Evolutionary conservation across 2,797 vertebrate genomes (phyloP).

Genomic region (Siniperca scherzeri): DNA sequence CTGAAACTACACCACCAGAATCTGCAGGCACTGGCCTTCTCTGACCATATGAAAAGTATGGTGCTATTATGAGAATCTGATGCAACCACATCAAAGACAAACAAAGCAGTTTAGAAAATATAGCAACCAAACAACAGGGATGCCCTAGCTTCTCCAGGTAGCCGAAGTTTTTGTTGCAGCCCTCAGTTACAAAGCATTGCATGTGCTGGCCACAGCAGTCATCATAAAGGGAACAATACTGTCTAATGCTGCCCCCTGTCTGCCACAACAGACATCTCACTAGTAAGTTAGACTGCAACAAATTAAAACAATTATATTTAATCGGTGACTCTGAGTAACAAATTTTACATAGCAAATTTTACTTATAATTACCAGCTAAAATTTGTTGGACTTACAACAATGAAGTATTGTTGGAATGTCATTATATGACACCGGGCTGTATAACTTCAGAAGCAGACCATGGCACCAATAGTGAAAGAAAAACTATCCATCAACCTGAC

Average conservation of each 20-base stretch:
- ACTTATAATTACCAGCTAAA: neutral
- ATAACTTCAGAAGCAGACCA: neutral
- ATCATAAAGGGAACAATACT: conserved; percentile 46
- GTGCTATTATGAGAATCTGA: conserved; percentile 8
- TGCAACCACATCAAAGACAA: conserved; percentile 6
- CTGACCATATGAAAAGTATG: conserved; percentile 13
- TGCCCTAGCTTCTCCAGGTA: conserved; percentile 41
- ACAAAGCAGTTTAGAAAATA: conserved; percentile 11
- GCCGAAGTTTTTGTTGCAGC: conserved; percentile 39
- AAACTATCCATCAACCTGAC: conserved; percentile 6
- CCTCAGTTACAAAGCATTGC: conserved; percentile 31
- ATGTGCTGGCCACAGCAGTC: conserved; percentile 25
- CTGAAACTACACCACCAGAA: conserved; percentile 56
- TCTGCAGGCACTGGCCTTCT: conserved; percentile 3
- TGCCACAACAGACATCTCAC: conserved; percentile 50
- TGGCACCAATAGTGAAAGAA: neutral
- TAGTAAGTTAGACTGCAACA: conserved; percentile 28
- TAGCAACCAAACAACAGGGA: neutral
- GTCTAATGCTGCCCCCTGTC: conserved; percentile 88
- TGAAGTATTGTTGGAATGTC: neutral
- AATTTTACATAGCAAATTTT: neutral
- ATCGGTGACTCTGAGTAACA: neutral
- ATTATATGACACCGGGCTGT: neutral
- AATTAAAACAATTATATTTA: conserved; percentile 24
- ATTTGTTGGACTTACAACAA: conserved; percentile 1